A percentile compares a stretch with the other conserved stretches of the same genome.
Evolutionary conservation across 2,797 vertebrate species (phyloP).

Genomic region (Melanotaenia parkinsoni): DNA sequence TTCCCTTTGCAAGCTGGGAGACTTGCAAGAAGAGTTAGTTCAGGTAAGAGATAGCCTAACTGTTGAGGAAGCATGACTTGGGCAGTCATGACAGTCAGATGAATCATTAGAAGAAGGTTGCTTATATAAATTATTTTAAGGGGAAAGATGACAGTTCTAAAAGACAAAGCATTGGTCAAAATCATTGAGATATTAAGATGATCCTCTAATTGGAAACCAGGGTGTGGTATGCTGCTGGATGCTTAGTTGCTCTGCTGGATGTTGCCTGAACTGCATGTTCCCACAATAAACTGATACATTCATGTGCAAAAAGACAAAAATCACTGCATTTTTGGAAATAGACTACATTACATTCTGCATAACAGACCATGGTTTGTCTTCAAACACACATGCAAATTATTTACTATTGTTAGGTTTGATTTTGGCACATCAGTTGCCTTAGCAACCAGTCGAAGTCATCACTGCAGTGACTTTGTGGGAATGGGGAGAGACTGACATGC

Average conservation of each 20-base stretch:
- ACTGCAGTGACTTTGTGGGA: conserved; percentile 44
- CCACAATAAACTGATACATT: neutral
- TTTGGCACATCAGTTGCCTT: conserved; percentile 71
- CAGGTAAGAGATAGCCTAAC: neutral
- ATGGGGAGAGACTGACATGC: conserved; percentile 19
- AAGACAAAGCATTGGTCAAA: neutral
- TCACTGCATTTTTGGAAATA: neutral
- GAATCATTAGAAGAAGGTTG: neutral
- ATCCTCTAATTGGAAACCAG: neutral
- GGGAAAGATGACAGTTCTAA: neutral
- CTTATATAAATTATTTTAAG: too few species aligned
- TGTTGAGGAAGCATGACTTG: neutral
- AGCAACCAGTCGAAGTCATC: conserved; percentile 67
- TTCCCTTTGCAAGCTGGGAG: neutral
- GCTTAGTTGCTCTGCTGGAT: neutral
- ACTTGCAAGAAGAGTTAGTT: neutral
- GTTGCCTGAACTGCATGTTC: neutral
- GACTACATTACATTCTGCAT: neutral
- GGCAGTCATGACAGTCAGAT: neutral
- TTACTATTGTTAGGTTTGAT: conserved; percentile 57
- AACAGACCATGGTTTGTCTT: neutral
- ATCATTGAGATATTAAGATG: neutral
- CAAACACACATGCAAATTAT: conserved; percentile 19
- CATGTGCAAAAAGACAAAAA: neutral
- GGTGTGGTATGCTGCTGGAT: neutral